Base-by-base conservation (phyloP, 2,113 vertebrate species). In the Procavia capensis region DNA sequence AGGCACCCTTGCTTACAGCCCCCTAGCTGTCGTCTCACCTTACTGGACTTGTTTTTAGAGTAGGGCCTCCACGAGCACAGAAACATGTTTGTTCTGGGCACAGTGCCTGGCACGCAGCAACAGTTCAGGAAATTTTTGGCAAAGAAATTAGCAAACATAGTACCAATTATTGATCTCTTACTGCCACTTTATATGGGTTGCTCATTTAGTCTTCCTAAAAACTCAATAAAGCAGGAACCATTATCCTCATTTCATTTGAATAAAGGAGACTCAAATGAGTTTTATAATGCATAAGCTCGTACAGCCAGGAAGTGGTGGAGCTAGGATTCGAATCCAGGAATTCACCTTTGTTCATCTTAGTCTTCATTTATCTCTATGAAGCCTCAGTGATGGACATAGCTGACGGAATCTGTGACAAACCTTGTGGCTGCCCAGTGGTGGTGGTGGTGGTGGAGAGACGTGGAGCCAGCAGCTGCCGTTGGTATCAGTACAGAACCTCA, bases 381-480 rank as follows among this genome's bases (percentile, higher is more conserved):
- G 45, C 24, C 41, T 31, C 39, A 27, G 0, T 61, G 80, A 59
- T 2, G 13, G 79, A 41, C 36, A 41, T 4, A 64, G 27, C 22
- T 34, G 39, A 72, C 83, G 78, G n/a, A 70, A 34, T 47, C 83
- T 83, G 16, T 91, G 78, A 31, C 25, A 74, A 89, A 50, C 17
- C 45, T 6, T 3, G 4, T 3, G n/a, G 34, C 16, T 11, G 39
- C 45, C 27, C n/a, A 86, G 9, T n/a, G 9, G 29, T 54, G 31
- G 22, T n/a, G n/a, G n/a, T 36, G 5, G 43, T 2, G 50, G 16
- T 74, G 17, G 31, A 88, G 11, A 72, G 43, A 61, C 11, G 14
- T 19, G 7, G n/a, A 94, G 76, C 39, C 0, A 0, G 50, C 27
- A 70, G 36, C 59, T 79, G 25, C 57, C 64, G 50, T 27, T 17